A percentile compares a stretch with the other conserved stretches of the same genome.
Conservation (phyloP, 2,113 vertebrate genomes). For the Calyptomena viridis region DNA sequence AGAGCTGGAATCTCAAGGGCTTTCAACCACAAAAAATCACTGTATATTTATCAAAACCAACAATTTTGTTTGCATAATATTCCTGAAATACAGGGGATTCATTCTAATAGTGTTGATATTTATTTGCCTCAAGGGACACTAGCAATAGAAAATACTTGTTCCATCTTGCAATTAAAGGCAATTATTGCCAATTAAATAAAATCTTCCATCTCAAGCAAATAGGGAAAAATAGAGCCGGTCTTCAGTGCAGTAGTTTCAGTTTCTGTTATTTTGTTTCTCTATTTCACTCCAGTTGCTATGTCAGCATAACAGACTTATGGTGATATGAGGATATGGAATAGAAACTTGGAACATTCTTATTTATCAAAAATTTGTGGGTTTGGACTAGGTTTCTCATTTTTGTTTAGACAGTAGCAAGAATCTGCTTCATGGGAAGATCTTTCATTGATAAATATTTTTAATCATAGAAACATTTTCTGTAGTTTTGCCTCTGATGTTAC, state of each 20-base stretch:
- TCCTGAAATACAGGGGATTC: neutral
- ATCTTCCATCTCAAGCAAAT: neutral
- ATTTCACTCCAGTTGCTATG: neutral
- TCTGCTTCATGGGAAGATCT: neutral
- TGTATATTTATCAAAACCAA: neutral
- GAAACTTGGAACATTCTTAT: neutral
- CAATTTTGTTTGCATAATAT: neutral
- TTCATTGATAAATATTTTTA: neutral
- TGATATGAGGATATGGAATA: neutral
- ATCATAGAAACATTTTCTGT: neutral
- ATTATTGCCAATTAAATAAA: neutral
- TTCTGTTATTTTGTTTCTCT: constrained; percentile 19
- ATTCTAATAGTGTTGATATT: neutral
- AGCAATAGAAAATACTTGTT: neutral
- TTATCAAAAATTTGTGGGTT: neutral
- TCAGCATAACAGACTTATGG: neutral
- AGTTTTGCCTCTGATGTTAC: neutral
- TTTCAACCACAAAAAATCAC: neutral
- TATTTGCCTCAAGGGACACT: neutral
- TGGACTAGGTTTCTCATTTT: neutral
- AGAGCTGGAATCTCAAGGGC: neutral
- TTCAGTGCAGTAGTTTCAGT: neutral
- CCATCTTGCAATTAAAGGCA: neutral
- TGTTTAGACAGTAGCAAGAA: neutral
- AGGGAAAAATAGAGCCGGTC: neutral